Evolutionary conservation across 2,888 invertebrate species (phyloP).

Genomic region (Catocala sponsa): DNA sequence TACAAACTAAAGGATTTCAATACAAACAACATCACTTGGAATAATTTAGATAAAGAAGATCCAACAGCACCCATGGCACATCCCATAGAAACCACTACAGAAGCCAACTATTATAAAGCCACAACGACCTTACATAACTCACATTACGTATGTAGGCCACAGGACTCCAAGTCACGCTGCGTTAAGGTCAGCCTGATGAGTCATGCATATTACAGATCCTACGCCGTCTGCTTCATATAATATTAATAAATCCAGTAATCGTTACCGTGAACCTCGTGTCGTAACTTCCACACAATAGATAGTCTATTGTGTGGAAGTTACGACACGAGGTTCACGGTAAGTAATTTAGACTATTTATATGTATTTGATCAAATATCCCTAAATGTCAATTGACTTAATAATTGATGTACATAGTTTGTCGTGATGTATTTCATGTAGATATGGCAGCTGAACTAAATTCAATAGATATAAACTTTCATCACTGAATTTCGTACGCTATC

Average conservation of each 20-base stretch:
- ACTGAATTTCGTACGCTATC: constrained; percentile 6
- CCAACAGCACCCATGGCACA: too few relatives aligned
- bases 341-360: constrained; percentile 13
- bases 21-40: too few relatives aligned
- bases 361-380: not conserved
- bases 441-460: constrained; percentile 2
- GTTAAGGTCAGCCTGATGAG: constrained; percentile 59
- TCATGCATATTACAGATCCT: constrained; percentile 45
- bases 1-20: too few relatives aligned
- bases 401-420: not conserved
- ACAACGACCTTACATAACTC: constrained; percentile 34
- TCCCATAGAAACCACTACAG: too few relatives aligned
- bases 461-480: constrained; percentile 23
- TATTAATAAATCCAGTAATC: constrained; percentile 32
- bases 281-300: not conserved
- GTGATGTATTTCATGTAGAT: not conserved
- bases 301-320: too few relatives aligned
- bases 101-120: not conserved
- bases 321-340: too few relatives aligned
- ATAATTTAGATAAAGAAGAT: too few relatives aligned
- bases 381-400: not conserved
- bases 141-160: constrained; percentile 57
- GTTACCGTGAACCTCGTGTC: constrained; percentile 15
- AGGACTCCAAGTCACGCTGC: constrained; percentile 56
- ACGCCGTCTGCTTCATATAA: constrained; percentile 30